A percentile compares a stretch with the other conserved stretches of the same genome.
phyloP scores from a whole-genome alignment of 2,888 invertebrate species.

The Serrognathus titanus region DNA sequence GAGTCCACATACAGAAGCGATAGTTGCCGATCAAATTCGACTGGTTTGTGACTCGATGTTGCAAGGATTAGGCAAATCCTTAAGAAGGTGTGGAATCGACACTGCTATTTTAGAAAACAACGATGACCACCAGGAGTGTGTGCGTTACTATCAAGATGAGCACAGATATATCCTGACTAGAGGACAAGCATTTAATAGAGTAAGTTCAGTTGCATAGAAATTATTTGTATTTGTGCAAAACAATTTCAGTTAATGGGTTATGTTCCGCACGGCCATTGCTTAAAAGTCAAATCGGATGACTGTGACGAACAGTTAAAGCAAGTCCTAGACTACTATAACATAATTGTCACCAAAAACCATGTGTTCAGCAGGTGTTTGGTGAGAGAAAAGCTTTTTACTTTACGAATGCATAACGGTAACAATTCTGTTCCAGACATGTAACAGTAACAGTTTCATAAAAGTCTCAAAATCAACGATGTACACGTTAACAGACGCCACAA shows the following conservation, averaged over 20 bases:
- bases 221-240: not conserved
- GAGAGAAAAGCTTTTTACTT: constrained; percentile 26
- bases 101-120: constrained; percentile 53
- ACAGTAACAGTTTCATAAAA: constrained; percentile 50
- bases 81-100: constrained; percentile 63
- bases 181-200: constrained; percentile 49
- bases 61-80: constrained; percentile 58
- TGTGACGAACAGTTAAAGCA: constrained; percentile 63
- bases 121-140: constrained; percentile 53
- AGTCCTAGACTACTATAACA: constrained; percentile 63
- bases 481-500: constrained; percentile 33
- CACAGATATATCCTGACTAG: constrained; percentile 56
- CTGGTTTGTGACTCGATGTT: constrained; percentile 62
- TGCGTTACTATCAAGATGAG: constrained; percentile 52
- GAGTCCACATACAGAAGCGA: constrained; percentile 33
- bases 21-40: constrained; percentile 39
- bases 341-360: constrained; percentile 60
- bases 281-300: constrained; percentile 56
- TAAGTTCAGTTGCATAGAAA: constrained; percentile 27
- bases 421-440: constrained; percentile 47
- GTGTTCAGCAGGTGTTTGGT: constrained; percentile 72
- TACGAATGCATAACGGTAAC: not conserved
- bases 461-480: constrained; percentile 47
- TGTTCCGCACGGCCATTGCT: constrained; percentile 58
- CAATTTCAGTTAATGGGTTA: constrained; percentile 45